Conservation (phyloP, 2,888 invertebrate genomes). For the Diarsia brunnea region DNA sequence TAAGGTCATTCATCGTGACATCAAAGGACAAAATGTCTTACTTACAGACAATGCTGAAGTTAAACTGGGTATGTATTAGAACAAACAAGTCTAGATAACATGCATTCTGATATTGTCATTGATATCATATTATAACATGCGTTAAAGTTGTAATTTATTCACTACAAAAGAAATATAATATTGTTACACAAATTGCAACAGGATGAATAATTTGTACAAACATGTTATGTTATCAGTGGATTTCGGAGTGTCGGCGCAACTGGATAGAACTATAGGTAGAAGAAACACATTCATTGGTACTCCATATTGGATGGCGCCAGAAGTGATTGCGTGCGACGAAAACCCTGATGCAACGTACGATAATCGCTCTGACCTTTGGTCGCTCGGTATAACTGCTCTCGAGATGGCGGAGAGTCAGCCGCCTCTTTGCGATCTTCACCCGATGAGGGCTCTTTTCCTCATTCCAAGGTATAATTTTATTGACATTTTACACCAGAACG, state of each 20-base stretch:
- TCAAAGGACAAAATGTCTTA: constrained; percentile 99
- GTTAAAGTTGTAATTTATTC: background rate
- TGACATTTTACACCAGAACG: background rate
- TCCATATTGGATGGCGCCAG: constrained; percentile 99
- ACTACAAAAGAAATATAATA: background rate
- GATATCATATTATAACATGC: background rate
- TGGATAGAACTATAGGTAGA: constrained; percentile 99
- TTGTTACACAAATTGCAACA: constrained; percentile 6
- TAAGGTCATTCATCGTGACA: constrained; percentile 99
- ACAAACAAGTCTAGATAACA: constrained; percentile 28
- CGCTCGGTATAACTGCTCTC: constrained; percentile 98
- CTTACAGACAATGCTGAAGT: constrained; percentile 99
- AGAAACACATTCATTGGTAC: constrained; percentile 99
- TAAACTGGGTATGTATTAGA: constrained; percentile 94
- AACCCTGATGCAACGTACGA: constrained; percentile 99
- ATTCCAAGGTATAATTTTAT: constrained; percentile 93
- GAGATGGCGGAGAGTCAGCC: constrained; percentile 99
- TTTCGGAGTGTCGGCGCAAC: constrained; percentile 99
- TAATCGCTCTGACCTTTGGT: constrained; percentile 98
- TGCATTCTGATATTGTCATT: constrained; percentile 17
- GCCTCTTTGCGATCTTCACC: constrained; percentile 99
- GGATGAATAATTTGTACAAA: constrained; percentile 19
- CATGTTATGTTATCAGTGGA: constrained; percentile 93
- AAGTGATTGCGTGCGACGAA: constrained; percentile 99
- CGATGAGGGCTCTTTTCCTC: constrained; percentile 99